Base-by-base conservation (phyloP, 1,140 invertebrate genomes). In the Myzus persicae region DNA sequence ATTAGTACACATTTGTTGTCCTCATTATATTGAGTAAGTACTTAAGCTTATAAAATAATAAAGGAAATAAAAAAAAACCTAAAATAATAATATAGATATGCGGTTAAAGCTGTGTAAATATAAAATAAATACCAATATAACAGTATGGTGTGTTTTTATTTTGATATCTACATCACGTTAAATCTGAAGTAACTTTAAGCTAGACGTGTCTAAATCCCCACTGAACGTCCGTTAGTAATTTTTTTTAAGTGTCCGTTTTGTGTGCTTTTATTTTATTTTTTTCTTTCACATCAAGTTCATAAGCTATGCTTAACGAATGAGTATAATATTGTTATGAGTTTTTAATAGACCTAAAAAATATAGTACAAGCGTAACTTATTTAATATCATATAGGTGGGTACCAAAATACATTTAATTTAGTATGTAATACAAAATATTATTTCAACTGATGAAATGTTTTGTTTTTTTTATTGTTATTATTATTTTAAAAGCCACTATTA, bases 171-270 rank as follows among this genome's bases (percentile, higher is more conserved):
- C 59, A 24, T 76, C 59, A 76, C 31, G 14, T n/a, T 76, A n/a
- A 76, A 76, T n/a, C n/a, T 76, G 59, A 76, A 76, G 59, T 76
- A 76, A 76, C 59, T 31, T 48, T n/a, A 76, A 76, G 59, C 59
- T n/a, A 14, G 59, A 20, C 4, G 5, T 76, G n/a, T 76, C 31
- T 76, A 76, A 76, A 76, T 36, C 59, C 59, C 18, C 59, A 76
- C 31, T 76, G n/a, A n/a, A 76, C n/a, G 59, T 76, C 59, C 59
- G 59, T 18, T 76, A 76, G 59, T 76, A 76, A n/a, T 76, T 76
- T 76, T 54, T n/a, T 76, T 76, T 76, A 76, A 76, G 59, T 76
- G n/a, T 76, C 59, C 31, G 59, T 76, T 76, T 76, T 76, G 18
- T 36, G 14, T 67, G 8, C 31, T n/a, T 67, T 59, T 54, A 24